Base-by-base conservation (phyloP, 2,888 invertebrate species). In the Chaitophorus viminalis region DNA sequence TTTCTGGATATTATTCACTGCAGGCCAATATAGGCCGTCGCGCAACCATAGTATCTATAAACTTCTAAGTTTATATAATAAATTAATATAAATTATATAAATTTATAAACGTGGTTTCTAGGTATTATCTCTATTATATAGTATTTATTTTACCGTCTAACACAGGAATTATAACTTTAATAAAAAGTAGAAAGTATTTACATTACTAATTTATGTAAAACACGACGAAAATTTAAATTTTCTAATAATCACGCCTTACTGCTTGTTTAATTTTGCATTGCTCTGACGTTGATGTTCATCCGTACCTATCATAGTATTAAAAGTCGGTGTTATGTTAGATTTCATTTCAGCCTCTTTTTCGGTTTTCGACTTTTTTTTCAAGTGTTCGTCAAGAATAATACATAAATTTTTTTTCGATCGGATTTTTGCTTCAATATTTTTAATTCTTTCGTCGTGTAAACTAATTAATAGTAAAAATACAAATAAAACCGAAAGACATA, bases 381-480 rank as follows among this genome's bases (percentile, higher is more conserved):
- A 5, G 29, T 65, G 36, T 60, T 79, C 60, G n/a, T 60, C 36
- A 21, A 79, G 60, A n/a, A 79, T 60, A n/a, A 17, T 65, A 17
- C 18, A 79, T 33, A 18, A 65, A 36, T 65, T 60, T n/a, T 79
- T 8, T 65, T 65, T 65, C 11, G 60, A 36, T 3, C n/a, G n/a
- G n/a, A 25, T n/a, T n/a, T 68, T 68, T n/a, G 68, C 68, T 79
- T 79, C 60, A 33, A 79, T 65, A 60, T 60, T 79, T 79, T 33
- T 79, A 8, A 65, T 83, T 60, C 60, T 54, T 39, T 75, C 83
- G 3, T 83, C 60, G 1, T 75, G 39, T n/a, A 75, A 17, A 60
- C 74, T 83, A 25, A n/a, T n/a, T n/a, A n/a, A n/a, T n/a, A n/a
- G n/a, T n/a, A n/a, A n/a, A n/a, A n/a, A n/a, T n/a, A n/a, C n/a